Base-by-base conservation (phyloP, 2,113 vertebrate genomes). In the Coturnix japonica region DNA sequence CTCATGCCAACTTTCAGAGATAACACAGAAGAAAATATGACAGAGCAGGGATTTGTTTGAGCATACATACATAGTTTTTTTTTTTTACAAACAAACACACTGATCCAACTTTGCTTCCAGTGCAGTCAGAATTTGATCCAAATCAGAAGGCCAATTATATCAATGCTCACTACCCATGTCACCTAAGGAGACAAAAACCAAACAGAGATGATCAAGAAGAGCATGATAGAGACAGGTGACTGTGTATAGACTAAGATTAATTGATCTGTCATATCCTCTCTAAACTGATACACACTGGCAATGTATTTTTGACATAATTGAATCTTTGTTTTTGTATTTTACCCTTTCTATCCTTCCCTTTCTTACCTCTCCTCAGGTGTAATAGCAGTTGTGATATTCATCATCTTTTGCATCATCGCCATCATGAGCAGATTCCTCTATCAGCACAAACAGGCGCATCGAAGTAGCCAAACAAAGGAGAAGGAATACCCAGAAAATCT, bases 331-430 rank as follows among this genome's bases (percentile, higher is more conserved):
- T 74, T 65, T 60, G 10, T 4, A 43, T 88, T 85, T 79, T n/a
- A 82, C 33, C 41, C 20, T 84, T 89, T 67, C 17, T 82, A 1
- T 51, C 21, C 6, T 81, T 41, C 11, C 18, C 14, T 53, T 53
- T 53, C 87, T 59, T 35, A 35, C 9, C 15, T 3, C 13, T 65
- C 31, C 81, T 92, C 96, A 99, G 99, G 98, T 91, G 98, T 99
- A 70, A 99, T 99, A 88, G 98, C 99, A 3, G 98, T 98, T 25
- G 98, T 99, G 89, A 98, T 99, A 92, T 99, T 99, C 94, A 98
- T 99, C 84, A 98, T 98, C 33, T 98, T 98, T 91, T 99, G 98
- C 25, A 96, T 99, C 37, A 94, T 98, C 46, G 99, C 98, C 28
- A 97, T 98, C 93, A 98, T 99, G 97, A 98, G 97, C 81, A 98